Evolutionary conservation across 2,113 vertebrate genomes (phyloP), one percentile per base, ranked within the genome.

Genomic region (Orcinus orca): DNA sequence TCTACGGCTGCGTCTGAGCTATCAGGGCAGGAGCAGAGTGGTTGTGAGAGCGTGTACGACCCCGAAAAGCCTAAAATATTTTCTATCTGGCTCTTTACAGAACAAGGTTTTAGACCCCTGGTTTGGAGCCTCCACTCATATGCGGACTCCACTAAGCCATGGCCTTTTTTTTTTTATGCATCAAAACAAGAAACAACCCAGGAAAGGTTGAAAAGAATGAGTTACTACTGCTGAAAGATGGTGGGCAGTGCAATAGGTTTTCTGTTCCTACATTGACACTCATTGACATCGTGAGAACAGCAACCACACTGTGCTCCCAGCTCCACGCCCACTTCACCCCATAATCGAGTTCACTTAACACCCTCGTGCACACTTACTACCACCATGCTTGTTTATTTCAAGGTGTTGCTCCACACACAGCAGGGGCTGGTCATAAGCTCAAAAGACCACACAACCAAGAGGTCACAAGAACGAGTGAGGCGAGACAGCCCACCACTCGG

Each of bases 401-500:
- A 33, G 18, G 8, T 23, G 23, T 8, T 8, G 36, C 17, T 73
- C 38, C 44, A 73, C 18, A 25, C 21, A 33, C 47, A 65, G 17
- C 12, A 67, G 36, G 31, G 21, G 17, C 53, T 91, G 36, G 31
- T 36, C 84, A 26, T 33, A 26, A 29, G 44, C 44, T 74, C 58
- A 47, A 26, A 60, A 25, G 38, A 36, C 33, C 6, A 20, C 12
- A 18, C 4, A 36, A 36, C 14, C 87, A 62, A 80, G 31, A 50
- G 20, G 88, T 36, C 62, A 44, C 55, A 8, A 36, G 47, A 36
- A 36, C 3, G 36, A 91, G 7, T 25, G 25, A 60, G 71, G 23
- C 20, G 17, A 4, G 21, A 7, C 17, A 84, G 26, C 18, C n/a
- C 23, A 36, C 29, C 6, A 14, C 21, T 36, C 11, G 0, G 2